Conservation (phyloP, 2,113 vertebrate genomes). For the Eulacestoma nigropectus region DNA sequence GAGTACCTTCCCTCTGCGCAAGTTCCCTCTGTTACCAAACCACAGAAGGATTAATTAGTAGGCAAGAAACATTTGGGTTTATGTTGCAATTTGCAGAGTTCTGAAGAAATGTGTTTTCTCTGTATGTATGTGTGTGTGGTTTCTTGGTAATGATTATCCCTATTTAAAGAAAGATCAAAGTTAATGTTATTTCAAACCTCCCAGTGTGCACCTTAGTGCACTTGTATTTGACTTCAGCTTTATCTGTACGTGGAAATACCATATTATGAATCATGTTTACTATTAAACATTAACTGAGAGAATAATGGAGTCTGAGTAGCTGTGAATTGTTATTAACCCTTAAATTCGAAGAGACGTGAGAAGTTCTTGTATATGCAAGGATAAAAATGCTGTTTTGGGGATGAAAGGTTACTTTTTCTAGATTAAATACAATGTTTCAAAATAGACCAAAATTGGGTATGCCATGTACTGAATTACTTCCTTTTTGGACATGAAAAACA, state of each 20-base stretch:
- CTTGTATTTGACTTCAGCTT: background rate
- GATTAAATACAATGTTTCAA: background rate
- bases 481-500: background rate
- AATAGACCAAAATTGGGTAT: background rate
- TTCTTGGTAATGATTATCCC: background rate
- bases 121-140: background rate
- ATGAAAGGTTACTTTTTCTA: background rate
- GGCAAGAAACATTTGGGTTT: background rate
- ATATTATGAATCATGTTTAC: background rate
- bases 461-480: background rate
- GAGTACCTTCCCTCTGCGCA: background rate
- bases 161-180: background rate
- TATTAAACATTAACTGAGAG: background rate
- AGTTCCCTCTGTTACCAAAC: background rate
- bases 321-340: background rate
- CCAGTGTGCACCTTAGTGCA: background rate
- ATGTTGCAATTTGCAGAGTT: background rate
- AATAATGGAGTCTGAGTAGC: background rate
- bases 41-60: constrained; percentile 11
- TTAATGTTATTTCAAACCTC: background rate
- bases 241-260: background rate
- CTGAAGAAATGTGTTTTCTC: background rate
- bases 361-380: background rate
- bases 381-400: background rate
- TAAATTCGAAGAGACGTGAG: background rate